Evolutionary conservation across 1,140 invertebrate species (phyloP), one percentile per base, ranked within the genome.

Genomic region (Asobara japonica): DNA sequence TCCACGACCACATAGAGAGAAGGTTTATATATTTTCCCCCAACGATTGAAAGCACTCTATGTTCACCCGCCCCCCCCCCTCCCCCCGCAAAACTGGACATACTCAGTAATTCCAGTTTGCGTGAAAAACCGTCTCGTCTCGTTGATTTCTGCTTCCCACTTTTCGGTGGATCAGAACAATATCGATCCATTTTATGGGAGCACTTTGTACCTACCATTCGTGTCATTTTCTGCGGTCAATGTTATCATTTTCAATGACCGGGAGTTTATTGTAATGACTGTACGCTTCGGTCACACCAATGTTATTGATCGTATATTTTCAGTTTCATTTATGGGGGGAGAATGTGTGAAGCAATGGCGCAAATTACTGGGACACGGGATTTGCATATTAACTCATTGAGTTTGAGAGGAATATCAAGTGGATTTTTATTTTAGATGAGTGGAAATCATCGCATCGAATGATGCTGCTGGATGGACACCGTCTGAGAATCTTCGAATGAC

Each of bases 21-120:
- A 16, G n/a, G 51, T 56, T 27, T 56, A 56, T 56, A 56, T 56
- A 56, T 56, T 56, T 56, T 45, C 41, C 41, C 51, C 51, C 11
- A 56, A 56, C 51, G 51, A 56, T 56, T 56, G 51, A 56, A 56
- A 56, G 51, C 45, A 51, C 51, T 56, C 13, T 56, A 56, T 56
- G 51, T 0, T 45, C 18, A 6, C 41, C 41, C 11, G 4, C 31
- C 31, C 4, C 31, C 31, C 31, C 31, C 31, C 11, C 11, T 33
- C 41, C 41, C 6, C 16, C 18, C 51, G 8, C 51, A 56, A 56
- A 56, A 27, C 51, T 56, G 51, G 51, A 56, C 51, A 56, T 11
- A 56, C 51, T 56, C 20, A 27, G 51, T 27, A 10, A 18, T 25
- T 20, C 48, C 5, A 56, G 51, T 27, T 4, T 13, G 8, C 22